These are phyloP conservation scores for Cheilosia scutellata DNA, from an alignment of 2,888 invertebrate genomes.

Conservation along the genomic window DNA sequence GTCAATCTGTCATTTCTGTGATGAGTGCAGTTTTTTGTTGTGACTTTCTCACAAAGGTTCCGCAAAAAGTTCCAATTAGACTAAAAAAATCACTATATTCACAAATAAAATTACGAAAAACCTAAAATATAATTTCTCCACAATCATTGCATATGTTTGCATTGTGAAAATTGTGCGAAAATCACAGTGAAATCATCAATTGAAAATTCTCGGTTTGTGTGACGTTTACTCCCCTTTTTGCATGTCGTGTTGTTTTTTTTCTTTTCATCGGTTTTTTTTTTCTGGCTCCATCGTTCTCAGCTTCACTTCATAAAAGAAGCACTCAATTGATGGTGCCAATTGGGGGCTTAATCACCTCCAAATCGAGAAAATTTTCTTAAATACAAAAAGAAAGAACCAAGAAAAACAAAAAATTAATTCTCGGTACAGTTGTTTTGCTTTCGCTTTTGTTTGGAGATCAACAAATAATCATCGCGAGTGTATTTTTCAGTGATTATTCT, in stretches of 20 bases:
- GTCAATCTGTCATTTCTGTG: constrained; percentile 68
- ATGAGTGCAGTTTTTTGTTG: constrained; percentile 75
- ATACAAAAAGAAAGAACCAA: constrained; percentile 25
- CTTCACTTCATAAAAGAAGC: constrained; percentile 51
- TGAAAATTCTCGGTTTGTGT: constrained; percentile 63
- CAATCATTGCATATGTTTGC: not conserved
- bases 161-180: constrained; percentile 32
- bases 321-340: constrained; percentile 65
- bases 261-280: constrained; percentile 18
- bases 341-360: constrained; percentile 63
- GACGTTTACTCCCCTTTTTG: constrained; percentile 75
- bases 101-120: constrained; percentile 41
- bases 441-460: not conserved
- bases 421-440: constrained; percentile 23
- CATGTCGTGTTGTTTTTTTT: constrained; percentile 54
- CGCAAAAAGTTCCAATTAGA: constrained; percentile 57
- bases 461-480: constrained; percentile 10
- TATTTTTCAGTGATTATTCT: constrained; percentile 59
- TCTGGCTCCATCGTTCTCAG: constrained; percentile 36
- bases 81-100: constrained; percentile 23
- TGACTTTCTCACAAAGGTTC: constrained; percentile 63
- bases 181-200: constrained; percentile 45
- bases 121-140: constrained; percentile 28
- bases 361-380: constrained; percentile 54
- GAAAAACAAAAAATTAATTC: constrained; percentile 19